phyloP scores from a whole-genome alignment of 2,888 invertebrate species.

The Salpingus planirostris region DNA sequence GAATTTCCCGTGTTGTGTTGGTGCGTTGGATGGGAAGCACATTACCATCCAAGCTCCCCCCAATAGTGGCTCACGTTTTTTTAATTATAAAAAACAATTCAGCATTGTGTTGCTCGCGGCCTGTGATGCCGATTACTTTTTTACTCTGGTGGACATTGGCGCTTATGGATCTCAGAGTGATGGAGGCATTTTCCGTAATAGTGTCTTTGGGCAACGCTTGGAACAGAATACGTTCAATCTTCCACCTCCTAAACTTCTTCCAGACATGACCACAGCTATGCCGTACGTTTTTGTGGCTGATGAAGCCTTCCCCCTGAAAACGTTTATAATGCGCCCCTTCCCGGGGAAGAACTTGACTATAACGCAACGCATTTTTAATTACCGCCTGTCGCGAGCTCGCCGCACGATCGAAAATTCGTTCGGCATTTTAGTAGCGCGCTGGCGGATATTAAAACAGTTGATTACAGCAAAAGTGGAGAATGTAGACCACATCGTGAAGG shows the following conservation, averaged over 20 bases:
- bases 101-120: not conserved
- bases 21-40: no score
- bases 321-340: conserved; percentile 1
- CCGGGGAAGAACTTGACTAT: not conserved
- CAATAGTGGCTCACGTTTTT: no score
- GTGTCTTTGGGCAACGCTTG: not conserved
- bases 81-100: conserved; percentile 1
- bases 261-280: not conserved
- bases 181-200: not conserved
- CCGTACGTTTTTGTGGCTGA: conserved; percentile 2
- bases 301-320: conserved; percentile 1
- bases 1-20: no score
- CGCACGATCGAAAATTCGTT: conserved; percentile 2
- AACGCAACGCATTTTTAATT: conserved; percentile 1
- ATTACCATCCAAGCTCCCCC: no score
- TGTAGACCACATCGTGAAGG: no score
- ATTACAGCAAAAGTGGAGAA: no score
- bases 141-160: conserved; percentile 2
- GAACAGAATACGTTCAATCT: not conserved
- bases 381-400: conserved; percentile 1
- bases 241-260: not conserved
- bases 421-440: not conserved
- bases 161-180: conserved; percentile 3
- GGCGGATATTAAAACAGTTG: not conserved
- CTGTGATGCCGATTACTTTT: conserved; percentile 1